Evolutionary conservation across 2,797 vertebrate species (phyloP), one percentile per base, ranked within the genome.

Genomic region (Loriculus beryllinus): DNA sequence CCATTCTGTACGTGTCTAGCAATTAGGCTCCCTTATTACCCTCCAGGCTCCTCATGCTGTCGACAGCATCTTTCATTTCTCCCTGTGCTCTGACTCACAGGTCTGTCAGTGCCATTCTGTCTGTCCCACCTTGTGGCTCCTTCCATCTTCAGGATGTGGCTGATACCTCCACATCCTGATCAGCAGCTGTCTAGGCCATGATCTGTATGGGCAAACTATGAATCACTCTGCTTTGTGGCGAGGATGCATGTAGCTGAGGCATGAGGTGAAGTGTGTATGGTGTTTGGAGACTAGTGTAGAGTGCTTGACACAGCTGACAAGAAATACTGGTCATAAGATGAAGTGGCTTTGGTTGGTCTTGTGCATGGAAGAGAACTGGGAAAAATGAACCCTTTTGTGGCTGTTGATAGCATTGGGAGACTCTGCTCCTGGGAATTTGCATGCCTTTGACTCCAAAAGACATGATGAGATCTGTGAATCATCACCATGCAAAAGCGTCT

Each of bases 111-210:
- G 77, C 63, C 77, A 26, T 94, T 72, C 82, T 64, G 68, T 88
- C 87, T 86, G 70, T 84, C 78, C 56, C 70, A 40, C 67, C 45
- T 51, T 45, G 84, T 69, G 67, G 35, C 51, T 37, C 29, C 71
- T 82, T 88, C 70, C 52, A 52, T 77, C 79, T 90, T 40, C 82
- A 88, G 95, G 92, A 96, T 92, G 88, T 91, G 94, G 78, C 63
- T 76, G 74, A 62, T 76, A 15, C 43, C 52, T 95, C 69, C 54
- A 26, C 48, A 68, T 91, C 77, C 85, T 65, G 65, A 90, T 90
- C 72, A 67, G 82, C 92, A 88, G 80, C 88, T 86, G 70, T 57
- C 78, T 86, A 51, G 81, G 92, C 83, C 43, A 6, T 16, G 43
- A 59, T 84, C 80, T 60, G 18, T 82, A 51, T 19, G 60, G 69